Base-by-base conservation (phyloP, 2,113 vertebrate species). In the Chaetodon trifascialis region DNA sequence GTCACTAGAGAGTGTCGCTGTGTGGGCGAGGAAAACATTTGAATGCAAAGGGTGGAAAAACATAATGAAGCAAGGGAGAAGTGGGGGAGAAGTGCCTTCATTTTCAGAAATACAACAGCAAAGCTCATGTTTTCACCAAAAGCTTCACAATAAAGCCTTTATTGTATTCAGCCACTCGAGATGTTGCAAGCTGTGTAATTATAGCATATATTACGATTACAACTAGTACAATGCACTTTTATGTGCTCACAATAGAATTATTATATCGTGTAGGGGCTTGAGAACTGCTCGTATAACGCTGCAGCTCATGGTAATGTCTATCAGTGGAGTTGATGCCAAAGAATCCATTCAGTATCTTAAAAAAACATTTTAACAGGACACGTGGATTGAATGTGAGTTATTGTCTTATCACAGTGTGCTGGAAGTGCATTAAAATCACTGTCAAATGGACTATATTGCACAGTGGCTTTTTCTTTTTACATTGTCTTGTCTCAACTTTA, bases 101-200 rank as follows among this genome's bases (percentile, higher is more conserved):
- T 47, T 54, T 56, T 25, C 34, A 67, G 54, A 38, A 44, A 62
- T 56, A 11, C 51, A n/a, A 56, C 7, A 30, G 25, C 46, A 63
- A 73, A 38, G 65, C 49, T 60, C 23, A 7, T 70, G 21, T 76
- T 54, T 81, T 72, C 9, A 77, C 11, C 30, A 52, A 65, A 47
- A 38, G 21, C 49, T 66, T 79, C 49, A 67, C 21, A 73, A 74
- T 65, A 54, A 82, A 71, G 58, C 19, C 16, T 62, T 85, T 74
- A 66, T 72, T 66, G 14, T n/a, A 36, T 40, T 73, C 52, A 25
- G n/a, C 17, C 71, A 62, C 82, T 82, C 71, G 69, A 78, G 76
- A 42, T 54, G 75, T 51, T 69, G 59, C 64, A 64, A 44, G 40
- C 56, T 40, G 38, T 64, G 60, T 56, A 80, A 88, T 88, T 77